These are phyloP conservation scores for Mormyrus lacerda DNA, from an alignment of 2,113 vertebrate genomes.

Conservation along the genomic window DNA sequence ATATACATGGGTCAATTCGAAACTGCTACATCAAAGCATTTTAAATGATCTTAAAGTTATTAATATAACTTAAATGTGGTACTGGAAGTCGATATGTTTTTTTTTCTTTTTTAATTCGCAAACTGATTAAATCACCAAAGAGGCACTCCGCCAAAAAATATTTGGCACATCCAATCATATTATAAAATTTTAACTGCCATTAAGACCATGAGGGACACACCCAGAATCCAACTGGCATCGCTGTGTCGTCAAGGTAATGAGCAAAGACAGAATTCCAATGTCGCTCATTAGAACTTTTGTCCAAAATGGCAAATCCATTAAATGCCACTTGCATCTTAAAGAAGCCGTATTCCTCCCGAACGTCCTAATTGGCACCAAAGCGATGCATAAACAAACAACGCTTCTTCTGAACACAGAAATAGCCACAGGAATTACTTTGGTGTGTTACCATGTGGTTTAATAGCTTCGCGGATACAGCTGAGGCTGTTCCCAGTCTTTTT, in stretches of 20 bases:
- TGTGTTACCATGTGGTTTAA: not conserved
- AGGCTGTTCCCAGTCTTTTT: not conserved
- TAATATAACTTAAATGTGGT: slow-evolving; percentile 14
- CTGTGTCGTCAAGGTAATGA: not conserved
- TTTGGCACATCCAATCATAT: not conserved
- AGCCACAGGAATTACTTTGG: not conserved
- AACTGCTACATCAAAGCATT: not conserved
- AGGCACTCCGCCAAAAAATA: not conserved
- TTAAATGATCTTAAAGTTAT: slow-evolving; percentile 1
- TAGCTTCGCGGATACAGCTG: not conserved
- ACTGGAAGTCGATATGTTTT: too few species aligned
- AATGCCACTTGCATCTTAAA: not conserved
- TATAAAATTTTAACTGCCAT: not conserved
- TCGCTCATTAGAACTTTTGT: not conserved
- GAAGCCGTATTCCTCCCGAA: not conserved
- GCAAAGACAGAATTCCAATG: not conserved
- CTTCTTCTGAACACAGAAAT: not conserved
- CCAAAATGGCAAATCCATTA: not conserved
- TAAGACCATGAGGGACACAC: not conserved
- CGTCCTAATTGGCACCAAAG: not conserved
- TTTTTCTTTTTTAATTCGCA: not conserved
- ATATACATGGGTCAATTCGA: slow-evolving; percentile 47
- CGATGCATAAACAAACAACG: not conserved
- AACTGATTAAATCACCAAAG: slow-evolving; percentile 42
- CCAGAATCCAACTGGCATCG: not conserved